A percentile compares a stretch with the other conserved stretches of the same genome.
These are phyloP conservation scores for Harmothoe impar DNA, from an alignment of 2,888 invertebrate genomes.

Conservation along the genomic window DNA sequence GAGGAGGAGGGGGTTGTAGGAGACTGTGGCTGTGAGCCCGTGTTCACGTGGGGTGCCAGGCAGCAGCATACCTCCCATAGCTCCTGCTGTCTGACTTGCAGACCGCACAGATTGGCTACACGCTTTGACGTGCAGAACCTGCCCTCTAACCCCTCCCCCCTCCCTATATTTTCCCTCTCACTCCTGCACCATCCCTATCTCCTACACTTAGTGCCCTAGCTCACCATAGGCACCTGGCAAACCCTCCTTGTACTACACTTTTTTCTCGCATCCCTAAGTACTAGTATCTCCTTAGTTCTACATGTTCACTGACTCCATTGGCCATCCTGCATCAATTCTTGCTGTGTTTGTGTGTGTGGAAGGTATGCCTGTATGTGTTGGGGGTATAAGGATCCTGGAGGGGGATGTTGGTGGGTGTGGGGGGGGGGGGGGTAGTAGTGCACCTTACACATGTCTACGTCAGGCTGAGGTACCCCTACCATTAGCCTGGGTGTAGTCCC, in stretches of 20 bases:
- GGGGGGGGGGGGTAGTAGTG: neutral
- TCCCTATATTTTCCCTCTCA: neutral
- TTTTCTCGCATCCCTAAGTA: neutral
- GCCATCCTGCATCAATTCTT: too few species aligned
- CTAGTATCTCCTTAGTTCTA: too few species aligned
- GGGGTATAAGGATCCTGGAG: too few species aligned
- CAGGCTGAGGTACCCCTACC: neutral
- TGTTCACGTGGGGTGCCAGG: neutral
- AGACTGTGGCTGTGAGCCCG: neutral
- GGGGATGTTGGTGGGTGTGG: neutral
- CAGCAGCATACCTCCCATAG: constrained; percentile 35
- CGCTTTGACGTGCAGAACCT: neutral
- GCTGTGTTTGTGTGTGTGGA: too few species aligned
- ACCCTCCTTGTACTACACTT: neutral
- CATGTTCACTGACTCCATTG: too few species aligned
- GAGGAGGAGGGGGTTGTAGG: neutral
- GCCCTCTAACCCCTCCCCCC: neutral
- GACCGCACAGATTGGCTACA: constrained; percentile 17
- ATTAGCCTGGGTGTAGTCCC: neutral
- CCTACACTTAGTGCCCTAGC: neutral
- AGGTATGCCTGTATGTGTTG: too few species aligned
- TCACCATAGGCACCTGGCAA: too few species aligned
- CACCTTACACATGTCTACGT: constrained; percentile 47
- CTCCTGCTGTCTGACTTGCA: neutral
- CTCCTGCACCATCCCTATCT: neutral